Percentiles rank a stretch among this genome's conserved stretches.
phyloP scores from a whole-genome alignment of 2,888 invertebrate species.

The Polymixis lichenea region DNA sequence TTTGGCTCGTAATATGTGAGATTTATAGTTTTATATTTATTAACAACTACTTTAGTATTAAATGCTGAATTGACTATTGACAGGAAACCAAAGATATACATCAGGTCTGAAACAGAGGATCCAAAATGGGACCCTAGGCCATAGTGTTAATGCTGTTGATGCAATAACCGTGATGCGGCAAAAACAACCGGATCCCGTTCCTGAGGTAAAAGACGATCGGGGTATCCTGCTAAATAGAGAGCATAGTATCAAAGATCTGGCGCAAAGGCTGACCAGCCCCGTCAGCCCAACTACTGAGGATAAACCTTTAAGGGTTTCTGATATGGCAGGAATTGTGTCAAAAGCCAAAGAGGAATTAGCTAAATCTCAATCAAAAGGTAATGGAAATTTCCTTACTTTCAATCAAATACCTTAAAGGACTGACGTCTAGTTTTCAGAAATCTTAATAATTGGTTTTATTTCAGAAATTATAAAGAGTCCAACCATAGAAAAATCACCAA shows the following conservation, averaged over 20 bases:
- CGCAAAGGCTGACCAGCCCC: constrained; percentile 95
- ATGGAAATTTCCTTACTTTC: background rate
- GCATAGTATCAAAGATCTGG: constrained; percentile 96
- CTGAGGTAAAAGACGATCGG: constrained; percentile 91
- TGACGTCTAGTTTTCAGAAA: background rate
- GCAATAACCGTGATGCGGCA: constrained; percentile 84
- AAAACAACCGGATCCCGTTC: constrained; percentile 90
- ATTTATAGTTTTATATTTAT: constrained; percentile 16
- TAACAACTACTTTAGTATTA: constrained; percentile 9
- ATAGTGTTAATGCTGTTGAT: constrained; percentile 88
- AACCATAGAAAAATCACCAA: constrained; percentile 92
- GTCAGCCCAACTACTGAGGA: constrained; percentile 90
- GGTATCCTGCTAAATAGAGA: constrained; percentile 94
- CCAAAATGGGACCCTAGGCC: constrained; percentile 90
- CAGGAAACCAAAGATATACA: constrained; percentile 91
- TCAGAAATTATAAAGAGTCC: constrained; percentile 93
- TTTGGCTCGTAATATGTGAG: constrained; percentile 53
- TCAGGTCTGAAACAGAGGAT: constrained; percentile 91
- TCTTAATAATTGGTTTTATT: constrained; percentile 4
- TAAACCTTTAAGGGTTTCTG: constrained; percentile 93
- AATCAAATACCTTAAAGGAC: background rate
- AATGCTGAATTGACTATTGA: constrained; percentile 34
- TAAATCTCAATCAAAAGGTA: constrained; percentile 95
- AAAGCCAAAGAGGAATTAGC: constrained; percentile 98
- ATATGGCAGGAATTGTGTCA: constrained; percentile 97